These are phyloP conservation scores for Agrochola macilenta DNA, from an alignment of 2,888 invertebrate species.

Conservation along the genomic window DNA sequence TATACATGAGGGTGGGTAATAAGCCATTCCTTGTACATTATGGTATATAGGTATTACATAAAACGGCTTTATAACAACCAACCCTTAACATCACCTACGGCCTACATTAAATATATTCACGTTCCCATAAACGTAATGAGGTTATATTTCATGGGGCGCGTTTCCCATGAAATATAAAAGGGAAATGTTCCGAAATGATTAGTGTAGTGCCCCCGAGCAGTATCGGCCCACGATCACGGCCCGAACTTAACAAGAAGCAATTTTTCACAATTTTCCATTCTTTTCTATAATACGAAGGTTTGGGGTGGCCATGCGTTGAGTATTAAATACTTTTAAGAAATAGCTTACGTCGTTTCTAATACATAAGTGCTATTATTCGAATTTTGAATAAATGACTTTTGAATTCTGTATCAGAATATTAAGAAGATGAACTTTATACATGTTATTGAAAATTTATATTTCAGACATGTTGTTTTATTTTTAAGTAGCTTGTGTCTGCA, in stretches of 20 bases:
- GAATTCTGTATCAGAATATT: neutral
- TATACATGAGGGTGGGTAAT: no score
- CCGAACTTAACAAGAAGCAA: slow-evolving; percentile 76
- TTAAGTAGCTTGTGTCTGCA: no score
- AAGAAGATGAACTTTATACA: neutral
- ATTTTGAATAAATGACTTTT: no score
- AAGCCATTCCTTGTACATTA: neutral
- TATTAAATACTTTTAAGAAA: neutral
- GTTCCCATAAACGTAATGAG: slow-evolving; percentile 57
- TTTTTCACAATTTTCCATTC: slow-evolving; percentile 80
- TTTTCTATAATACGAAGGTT: slow-evolving; percentile 69
- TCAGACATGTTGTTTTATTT: neutral
- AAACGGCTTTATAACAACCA: neutral
- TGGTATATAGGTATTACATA: neutral
- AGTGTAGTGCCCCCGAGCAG: slow-evolving; percentile 57
- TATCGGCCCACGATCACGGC: slow-evolving; percentile 68
- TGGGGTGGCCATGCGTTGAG: slow-evolving; percentile 58
- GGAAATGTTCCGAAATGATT: slow-evolving; percentile 71
- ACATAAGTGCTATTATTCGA: neutral
- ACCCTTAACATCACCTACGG: slow-evolving; percentile 27
- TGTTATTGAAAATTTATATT: neutral
- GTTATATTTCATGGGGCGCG: slow-evolving; percentile 54
- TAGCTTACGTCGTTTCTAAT: neutral
- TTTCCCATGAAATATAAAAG: slow-evolving; percentile 61
- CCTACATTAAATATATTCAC: slow-evolving; percentile 45